Base-by-base conservation (phyloP, 2,888 invertebrate species). In the Cheilosia scutellata region DNA sequence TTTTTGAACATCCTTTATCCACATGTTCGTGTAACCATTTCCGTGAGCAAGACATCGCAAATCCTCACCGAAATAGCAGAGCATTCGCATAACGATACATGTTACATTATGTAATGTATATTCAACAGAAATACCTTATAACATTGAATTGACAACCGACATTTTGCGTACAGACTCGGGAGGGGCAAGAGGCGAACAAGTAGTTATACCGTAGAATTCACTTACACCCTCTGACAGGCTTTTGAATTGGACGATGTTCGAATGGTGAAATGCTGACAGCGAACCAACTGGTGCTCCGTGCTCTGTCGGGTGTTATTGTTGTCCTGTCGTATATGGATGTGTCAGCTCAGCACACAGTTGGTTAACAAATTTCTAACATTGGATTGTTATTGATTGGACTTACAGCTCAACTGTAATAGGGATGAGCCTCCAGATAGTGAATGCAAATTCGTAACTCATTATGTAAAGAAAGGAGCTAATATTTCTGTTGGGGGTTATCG, bases 91-190 rank as follows among this genome's bases (percentile, higher is more conserved):
- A 42, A 27, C 27, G n/a, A 74, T 57, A 20, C 27, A 42, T 31
- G 55, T 44, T 44, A 42, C 49, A 31, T 53, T 51, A 65, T 75
- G 55, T 75, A 37, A 40, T 40, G 40, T 37, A 55, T 33, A 55
- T 74, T 62, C 72, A 74, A 74, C 63, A 63, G 63, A 53, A 74
- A 55, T 31, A 44, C 51, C 53, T 29, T 42, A 53, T 49, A 63
- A 37, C 37, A 11, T 37, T 37, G 37, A 63, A 63, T 63, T 63
- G 44, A 63, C 74, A 74, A 74, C 44, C 16, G 44, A 47, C 44
- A 47, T 47, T 47, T 47, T 47, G 44, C 44, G 16, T 47, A 47
- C n/a, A 16, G 44, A 16, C 16, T 20, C 1, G 44, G 44, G 6
- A n/a, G n/a, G n/a, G 44, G 44, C 9, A 33, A 33, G 33, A 33